phyloP scores from a whole-genome alignment of 1,140 invertebrate genomes.

The Drosophila murphyi region DNA sequence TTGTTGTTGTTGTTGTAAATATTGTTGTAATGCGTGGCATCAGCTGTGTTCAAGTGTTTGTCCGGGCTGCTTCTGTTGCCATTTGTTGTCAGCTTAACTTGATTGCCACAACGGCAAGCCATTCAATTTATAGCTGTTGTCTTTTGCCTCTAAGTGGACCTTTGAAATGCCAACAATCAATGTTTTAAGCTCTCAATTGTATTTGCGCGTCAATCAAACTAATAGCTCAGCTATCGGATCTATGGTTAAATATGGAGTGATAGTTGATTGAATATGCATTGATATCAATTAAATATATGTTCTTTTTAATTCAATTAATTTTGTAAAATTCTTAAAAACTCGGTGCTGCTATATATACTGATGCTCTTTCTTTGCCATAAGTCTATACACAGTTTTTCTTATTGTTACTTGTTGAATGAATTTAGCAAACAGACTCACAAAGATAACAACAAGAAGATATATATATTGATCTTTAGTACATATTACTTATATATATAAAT shows the following conservation, averaged over 20 bases:
- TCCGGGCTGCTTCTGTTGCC: background rate
- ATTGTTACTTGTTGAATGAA: too few species aligned
- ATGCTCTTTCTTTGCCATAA: too few species aligned
- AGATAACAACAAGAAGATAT: too few species aligned
- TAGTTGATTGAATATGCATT: slow-evolving; percentile 6
- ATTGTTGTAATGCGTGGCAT: slow-evolving; percentile 51
- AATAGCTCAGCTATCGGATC: slow-evolving; percentile 10
- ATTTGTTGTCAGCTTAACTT: slow-evolving; percentile 28
- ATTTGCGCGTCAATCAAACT: slow-evolving; percentile 38
- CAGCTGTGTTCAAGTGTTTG: slow-evolving; percentile 59
- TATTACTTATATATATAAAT: too few species aligned
- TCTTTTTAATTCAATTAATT: background rate
- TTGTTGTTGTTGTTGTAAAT: slow-evolving; percentile 34
- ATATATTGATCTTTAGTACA: too few species aligned
- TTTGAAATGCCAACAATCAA: slow-evolving; percentile 57
- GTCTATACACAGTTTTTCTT: too few species aligned
- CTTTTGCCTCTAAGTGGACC: slow-evolving; percentile 14
- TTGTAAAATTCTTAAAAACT: background rate
- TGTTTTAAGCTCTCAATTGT: slow-evolving; percentile 36
- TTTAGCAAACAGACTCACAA: too few species aligned
- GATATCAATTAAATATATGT: background rate
- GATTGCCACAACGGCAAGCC: slow-evolving; percentile 20
- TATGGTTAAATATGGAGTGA: background rate
- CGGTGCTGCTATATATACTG: too few species aligned
- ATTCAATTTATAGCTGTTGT: slow-evolving; percentile 49